phyloP scores from a whole-genome alignment of 1,140 invertebrate genomes.

The Coptotermes formosanus region DNA sequence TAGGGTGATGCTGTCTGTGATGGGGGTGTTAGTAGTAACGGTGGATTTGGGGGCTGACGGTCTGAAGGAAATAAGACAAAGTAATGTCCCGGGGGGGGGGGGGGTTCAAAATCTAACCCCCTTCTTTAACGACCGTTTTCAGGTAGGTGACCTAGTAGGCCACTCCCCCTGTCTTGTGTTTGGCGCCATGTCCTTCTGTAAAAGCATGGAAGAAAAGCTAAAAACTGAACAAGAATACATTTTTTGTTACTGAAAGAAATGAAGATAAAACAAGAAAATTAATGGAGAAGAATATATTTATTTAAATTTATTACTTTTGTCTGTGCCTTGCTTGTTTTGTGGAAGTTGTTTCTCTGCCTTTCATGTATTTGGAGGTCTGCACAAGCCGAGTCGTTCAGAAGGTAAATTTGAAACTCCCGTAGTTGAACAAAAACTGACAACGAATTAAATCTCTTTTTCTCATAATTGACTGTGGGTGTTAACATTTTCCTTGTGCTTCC shows the following conservation, averaged over 20 bases:
- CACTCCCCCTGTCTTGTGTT: not conserved
- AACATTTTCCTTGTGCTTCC: no score
- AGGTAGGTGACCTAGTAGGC: not conserved
- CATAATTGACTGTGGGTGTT: no score
- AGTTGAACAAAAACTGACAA: not conserved
- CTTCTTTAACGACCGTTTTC: not conserved
- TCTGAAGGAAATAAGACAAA: no score
- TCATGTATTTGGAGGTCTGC: not conserved
- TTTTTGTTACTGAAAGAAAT: not conserved
- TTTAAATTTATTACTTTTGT: not conserved
- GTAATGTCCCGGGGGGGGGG: no score
- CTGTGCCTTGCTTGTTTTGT: not conserved
- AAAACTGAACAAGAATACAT: not conserved
- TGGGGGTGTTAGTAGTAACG: no score
- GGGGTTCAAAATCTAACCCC: not conserved
- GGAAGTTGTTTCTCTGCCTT: not conserved
- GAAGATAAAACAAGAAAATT: not conserved
- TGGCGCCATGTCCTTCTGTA: not conserved
- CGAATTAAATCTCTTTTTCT: no score
- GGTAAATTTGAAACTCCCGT: not conserved
- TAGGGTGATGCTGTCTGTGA: no score
- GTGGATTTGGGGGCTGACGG: no score
- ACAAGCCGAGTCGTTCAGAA: not conserved
- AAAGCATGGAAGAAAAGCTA: not conserved
- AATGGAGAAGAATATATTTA: not conserved